These are phyloP conservation scores for Smittia aterrima DNA, from an alignment of 2,888 invertebrate species.

Conservation along the genomic window DNA sequence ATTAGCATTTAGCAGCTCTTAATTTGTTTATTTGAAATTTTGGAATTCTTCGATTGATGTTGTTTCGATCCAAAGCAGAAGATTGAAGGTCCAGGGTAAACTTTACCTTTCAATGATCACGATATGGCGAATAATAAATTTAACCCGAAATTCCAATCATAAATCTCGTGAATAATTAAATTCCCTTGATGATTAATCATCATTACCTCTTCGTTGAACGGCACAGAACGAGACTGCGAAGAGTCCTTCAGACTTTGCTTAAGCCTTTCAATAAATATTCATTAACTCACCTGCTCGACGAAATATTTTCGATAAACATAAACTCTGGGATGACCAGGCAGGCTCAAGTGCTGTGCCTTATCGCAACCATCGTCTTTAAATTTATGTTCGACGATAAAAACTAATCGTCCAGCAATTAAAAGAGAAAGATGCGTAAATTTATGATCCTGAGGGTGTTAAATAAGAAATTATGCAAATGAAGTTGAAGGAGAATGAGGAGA, in stretches of 20 bases:
- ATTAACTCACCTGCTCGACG: neutral
- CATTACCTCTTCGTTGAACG: neutral
- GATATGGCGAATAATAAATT: neutral
- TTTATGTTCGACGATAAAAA: neutral
- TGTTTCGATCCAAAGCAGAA: too few species aligned
- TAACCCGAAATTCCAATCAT: neutral
- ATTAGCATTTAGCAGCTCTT: too few species aligned
- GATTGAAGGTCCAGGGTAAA: too few species aligned
- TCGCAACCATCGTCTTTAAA: neutral
- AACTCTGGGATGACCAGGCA: neutral
- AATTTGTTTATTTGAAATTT: too few species aligned
- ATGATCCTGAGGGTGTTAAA: neutral
- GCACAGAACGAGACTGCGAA: neutral
- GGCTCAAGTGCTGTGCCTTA: neutral
- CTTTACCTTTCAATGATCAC: too few species aligned
- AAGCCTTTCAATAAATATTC: neutral
- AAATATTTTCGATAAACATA: neutral
- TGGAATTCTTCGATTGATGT: too few species aligned
- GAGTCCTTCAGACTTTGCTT: neutral
- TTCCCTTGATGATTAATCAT: slow-evolving; percentile 4
- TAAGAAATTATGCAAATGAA: slow-evolving; percentile 2
- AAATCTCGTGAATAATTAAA: slow-evolving; percentile 22
- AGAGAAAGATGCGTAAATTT: neutral
- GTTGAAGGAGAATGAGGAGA: too few species aligned
- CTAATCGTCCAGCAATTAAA: neutral